These are phyloP conservation scores for Rhodeus uyekii DNA, from an alignment of 2,797 vertebrate species.

Conservation along the genomic window DNA sequence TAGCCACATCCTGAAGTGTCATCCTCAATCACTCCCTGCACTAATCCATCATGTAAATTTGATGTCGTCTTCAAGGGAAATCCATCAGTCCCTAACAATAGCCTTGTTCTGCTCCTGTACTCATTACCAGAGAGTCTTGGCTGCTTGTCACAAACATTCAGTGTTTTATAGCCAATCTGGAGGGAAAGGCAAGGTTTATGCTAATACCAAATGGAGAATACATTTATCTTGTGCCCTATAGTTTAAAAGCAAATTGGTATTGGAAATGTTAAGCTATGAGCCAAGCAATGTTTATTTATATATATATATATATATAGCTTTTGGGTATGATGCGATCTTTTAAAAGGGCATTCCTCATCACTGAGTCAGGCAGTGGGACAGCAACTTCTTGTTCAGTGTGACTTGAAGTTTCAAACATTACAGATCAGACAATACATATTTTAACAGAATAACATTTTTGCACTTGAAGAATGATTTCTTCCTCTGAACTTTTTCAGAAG, in stretches of 20 bases:
- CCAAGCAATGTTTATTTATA: neutral
- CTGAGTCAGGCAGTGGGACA: neutral
- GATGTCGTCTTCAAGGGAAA: conserved; percentile 72
- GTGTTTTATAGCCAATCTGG: conserved; percentile 44
- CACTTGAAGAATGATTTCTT: neutral
- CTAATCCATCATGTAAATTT: conserved; percentile 75
- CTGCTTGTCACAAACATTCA: conserved; percentile 54
- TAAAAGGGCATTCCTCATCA: neutral
- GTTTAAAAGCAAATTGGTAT: conserved; percentile 35
- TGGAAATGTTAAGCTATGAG: conserved; percentile 27
- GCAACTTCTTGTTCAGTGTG: neutral
- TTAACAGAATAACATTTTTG: neutral
- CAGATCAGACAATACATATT: neutral
- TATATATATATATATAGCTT: too few relatives aligned
- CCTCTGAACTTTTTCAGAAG: neutral
- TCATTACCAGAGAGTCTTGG: conserved; percentile 52
- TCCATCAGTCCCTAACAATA: conserved; percentile 75
- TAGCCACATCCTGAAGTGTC: conserved; percentile 65
- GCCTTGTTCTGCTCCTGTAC: conserved; percentile 51
- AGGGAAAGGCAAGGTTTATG: conserved; percentile 43
- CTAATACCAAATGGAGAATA: conserved; percentile 28
- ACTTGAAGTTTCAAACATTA: neutral
- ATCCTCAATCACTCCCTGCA: conserved; percentile 67
- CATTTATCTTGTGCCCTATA: conserved; percentile 27
- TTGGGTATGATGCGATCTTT: neutral